Percentiles rank a stretch among this genome's conserved stretches.
phyloP scores from a whole-genome alignment of 2,797 vertebrate species.

The Champsocephalus esox region DNA sequence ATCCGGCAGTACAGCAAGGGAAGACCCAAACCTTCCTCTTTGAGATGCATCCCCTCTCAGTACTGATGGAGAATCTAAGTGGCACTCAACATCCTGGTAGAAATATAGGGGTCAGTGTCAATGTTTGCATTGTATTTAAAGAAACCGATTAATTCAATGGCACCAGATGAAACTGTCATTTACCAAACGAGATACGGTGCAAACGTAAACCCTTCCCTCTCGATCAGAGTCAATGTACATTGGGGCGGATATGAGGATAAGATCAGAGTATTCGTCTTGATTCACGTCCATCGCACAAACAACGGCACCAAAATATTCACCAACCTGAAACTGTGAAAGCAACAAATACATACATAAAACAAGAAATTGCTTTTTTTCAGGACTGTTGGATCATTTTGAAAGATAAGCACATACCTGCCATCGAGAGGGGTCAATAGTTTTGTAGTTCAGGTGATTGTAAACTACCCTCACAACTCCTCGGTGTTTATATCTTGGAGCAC shows the following conservation, averaged over 20 bases:
- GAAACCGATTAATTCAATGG: accelerated
- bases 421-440: slow-evolving; percentile 43
- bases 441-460: accelerated
- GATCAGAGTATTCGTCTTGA: slow-evolving; percentile 61
- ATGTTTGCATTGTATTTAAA: not conserved
- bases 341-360: not conserved
- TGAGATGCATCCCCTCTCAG: slow-evolving; percentile 65
- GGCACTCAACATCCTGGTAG: slow-evolving; percentile 58
- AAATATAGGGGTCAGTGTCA: slow-evolving; percentile 8
- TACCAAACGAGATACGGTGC: slow-evolving; percentile 56
- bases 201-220: slow-evolving; percentile 83
- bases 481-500: slow-evolving; percentile 82
- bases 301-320: slow-evolving; percentile 90
- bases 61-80: slow-evolving; percentile 32
- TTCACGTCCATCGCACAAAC: slow-evolving; percentile 85
- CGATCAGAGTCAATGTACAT: slow-evolving; percentile 70
- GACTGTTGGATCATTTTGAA: not conserved
- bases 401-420: slow-evolving; percentile 57
- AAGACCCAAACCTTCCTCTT: slow-evolving; percentile 82
- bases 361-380: not conserved
- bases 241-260: slow-evolving; percentile 88
- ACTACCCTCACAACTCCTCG: slow-evolving; percentile 68
- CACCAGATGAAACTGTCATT: slow-evolving; percentile 6
- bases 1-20: slow-evolving; percentile 81
- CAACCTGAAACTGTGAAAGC: slow-evolving; percentile 80